Evolutionary conservation across 2,888 invertebrate species (phyloP), one percentile per base, ranked within the genome.

Genomic region (Neria commutata): DNA sequence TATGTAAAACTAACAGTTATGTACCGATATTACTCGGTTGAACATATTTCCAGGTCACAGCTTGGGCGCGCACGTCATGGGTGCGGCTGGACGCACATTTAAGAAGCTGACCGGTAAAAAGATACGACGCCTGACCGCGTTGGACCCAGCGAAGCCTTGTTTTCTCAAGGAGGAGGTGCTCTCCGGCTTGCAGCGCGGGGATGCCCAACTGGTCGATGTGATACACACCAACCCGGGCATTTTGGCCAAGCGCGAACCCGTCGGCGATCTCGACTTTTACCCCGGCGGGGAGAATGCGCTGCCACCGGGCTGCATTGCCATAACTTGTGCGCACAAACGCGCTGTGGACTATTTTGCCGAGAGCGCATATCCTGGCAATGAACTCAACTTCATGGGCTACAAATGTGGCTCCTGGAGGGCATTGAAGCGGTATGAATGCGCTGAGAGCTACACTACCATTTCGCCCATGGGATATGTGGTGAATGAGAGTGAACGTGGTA

Each of bases 71-170:
- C 81, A 81, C 52, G 79, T 81, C 26, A 72, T 74, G 68, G 80
- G 81, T 16, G 55, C 67, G 1, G 79, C 79, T 5, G 81, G 78
- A 0, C 71, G 78, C 11, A 67, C 68, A 14, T 81, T 79, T 46
- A 67, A 60, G 29, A 59, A 65, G 2, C 52, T 73, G 2, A 78
- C 81, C 1, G 66, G 63, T 14, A 55, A 61, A 10, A 21, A 66
- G 10, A 68, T 81, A 21, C 70, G 72, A 10, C 73, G 79, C 14
- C 79, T 81, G 34, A 81, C 80, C 1, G 81, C 77, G 6, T 63
- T 81, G 19, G 81, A 81, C 70, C 81, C 81, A 2, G 81, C 81
- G 2, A 79, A 77, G 45, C 80, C 78, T 16, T 81, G 79, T 34
- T 80, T 81, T 56, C 71, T 73, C 2, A 65, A 72, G 19, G 68